A percentile compares a stretch with the other conserved stretches of the same genome.
Evolutionary conservation across 2,113 vertebrate species (phyloP).

Genomic region (Glaucomys volans): DNA sequence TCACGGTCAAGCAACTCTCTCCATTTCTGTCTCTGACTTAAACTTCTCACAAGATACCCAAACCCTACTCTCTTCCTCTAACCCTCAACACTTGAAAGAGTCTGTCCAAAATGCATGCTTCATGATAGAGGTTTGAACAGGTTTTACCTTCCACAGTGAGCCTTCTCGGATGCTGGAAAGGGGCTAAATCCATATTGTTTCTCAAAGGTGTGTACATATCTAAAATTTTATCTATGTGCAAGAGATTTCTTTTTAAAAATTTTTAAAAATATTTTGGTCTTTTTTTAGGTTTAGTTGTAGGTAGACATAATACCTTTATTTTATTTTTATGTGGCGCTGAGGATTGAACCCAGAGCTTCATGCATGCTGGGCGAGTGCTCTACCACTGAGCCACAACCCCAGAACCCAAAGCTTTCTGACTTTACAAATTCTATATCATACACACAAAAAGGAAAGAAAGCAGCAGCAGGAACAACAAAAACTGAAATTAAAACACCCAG

Average conservation of each 20-base stretch:
- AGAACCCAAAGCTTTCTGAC: no score
- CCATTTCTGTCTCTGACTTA: background rate
- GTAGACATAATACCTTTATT: no score
- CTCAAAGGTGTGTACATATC: no score
- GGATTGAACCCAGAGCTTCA: no score
- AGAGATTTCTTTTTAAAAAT: background rate
- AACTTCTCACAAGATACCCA: background rate
- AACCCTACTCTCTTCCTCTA: background rate
- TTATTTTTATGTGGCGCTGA: no score
- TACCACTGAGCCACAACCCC: no score
- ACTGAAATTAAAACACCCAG: background rate
- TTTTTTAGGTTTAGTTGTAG: no score
- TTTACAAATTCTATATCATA: background rate
- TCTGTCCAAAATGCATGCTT: background rate
- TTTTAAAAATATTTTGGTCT: no score
- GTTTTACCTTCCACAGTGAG: background rate
- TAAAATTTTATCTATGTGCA: background rate
- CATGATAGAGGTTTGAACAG: background rate
- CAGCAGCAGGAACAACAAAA: background rate
- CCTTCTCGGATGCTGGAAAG: background rate
- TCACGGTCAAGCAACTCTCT: background rate
- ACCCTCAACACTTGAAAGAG: background rate
- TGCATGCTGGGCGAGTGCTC: no score
- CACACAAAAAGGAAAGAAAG: background rate
- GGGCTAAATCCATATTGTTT: no score